phyloP scores from a whole-genome alignment of 37 sponge, comb jelly and placozoan species.

The Chondrilla cf. caribensis region DNA sequence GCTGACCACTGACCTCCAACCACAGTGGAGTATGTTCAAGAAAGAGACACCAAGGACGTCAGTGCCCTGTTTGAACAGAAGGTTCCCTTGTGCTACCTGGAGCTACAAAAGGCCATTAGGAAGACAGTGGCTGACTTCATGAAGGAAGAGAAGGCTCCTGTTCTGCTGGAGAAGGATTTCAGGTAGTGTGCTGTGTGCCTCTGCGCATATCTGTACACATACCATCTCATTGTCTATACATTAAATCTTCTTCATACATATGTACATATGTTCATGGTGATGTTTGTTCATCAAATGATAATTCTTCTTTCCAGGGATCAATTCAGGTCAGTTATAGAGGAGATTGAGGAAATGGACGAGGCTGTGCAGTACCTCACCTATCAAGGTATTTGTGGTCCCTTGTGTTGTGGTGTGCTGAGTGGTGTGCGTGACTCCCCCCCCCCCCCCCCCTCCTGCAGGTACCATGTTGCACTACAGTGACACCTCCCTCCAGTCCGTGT shows the following conservation, averaged over 20 bases:
- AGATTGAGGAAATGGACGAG: constrained; percentile 72
- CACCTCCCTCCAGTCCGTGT: constrained; percentile 56
- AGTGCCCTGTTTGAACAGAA: constrained; percentile 63
- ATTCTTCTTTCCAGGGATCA: not conserved
- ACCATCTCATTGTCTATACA: too few species aligned
- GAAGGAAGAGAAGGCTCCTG: constrained; percentile 14
- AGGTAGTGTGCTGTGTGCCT: too few species aligned
- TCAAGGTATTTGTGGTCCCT: constrained; percentile 45
- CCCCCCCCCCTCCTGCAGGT: constrained; percentile 28
- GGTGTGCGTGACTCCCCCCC: not conserved
- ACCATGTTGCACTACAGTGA: constrained; percentile 86
- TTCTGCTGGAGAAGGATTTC: constrained; percentile 48
- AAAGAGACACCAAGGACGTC: constrained; percentile 32
- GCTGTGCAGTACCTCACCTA: constrained; percentile 69
- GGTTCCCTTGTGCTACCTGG: constrained; percentile 56
- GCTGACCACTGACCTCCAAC: not conserved
- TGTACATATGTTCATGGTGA: too few species aligned
- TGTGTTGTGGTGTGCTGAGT: not conserved
- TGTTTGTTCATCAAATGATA: not conserved
- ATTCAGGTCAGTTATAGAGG: constrained; percentile 55
- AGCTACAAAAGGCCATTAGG: constrained; percentile 49
- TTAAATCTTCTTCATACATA: too few species aligned
- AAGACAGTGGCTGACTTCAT: constrained; percentile 15
- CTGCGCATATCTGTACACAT: too few species aligned
- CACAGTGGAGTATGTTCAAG: constrained; percentile 54